A percentile compares a stretch with the other conserved stretches of the same genome.
Conservation (phyloP, 2,113 vertebrate genomes). For the Daboia siamensis region DNA sequence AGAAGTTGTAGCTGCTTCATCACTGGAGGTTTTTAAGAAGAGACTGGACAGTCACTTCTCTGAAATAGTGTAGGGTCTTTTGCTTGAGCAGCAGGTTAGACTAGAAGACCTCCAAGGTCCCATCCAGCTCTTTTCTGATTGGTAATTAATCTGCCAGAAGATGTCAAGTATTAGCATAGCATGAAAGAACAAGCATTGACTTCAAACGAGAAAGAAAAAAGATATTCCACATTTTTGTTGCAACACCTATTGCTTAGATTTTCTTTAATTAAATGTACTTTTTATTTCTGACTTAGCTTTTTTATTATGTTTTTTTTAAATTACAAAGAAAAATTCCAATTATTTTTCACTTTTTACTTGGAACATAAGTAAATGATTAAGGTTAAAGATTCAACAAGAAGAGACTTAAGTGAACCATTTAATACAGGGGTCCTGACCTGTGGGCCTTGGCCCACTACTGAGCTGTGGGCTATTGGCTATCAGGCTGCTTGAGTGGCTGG, state of each 20-base stretch:
- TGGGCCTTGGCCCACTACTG: no score
- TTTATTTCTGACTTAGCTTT: not conserved
- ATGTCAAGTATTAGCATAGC: constrained; percentile 5
- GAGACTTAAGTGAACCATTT: not conserved
- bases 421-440: not conserved
- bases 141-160: not conserved
- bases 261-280: not conserved
- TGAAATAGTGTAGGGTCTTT: no score
- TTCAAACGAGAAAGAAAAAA: not conserved
- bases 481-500: no score
- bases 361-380: not conserved
- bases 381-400: not conserved
- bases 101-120: no score
- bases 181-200: constrained; percentile 14
- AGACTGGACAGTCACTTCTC: no score
- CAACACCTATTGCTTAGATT: constrained; percentile 12
- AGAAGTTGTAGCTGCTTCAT: no score
- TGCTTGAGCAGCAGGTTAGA: no score
- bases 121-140: no score
- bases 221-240: not conserved
- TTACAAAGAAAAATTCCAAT: not conserved
- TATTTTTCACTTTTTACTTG: constrained; percentile 24
- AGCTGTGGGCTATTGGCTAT: no score
- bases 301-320: not conserved
- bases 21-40: no score